A percentile compares a stretch with the other conserved stretches of the same genome.
phyloP scores from a whole-genome alignment of 37 sponge, comb jelly and placozoan species.

The Beroe forskalii region DNA sequence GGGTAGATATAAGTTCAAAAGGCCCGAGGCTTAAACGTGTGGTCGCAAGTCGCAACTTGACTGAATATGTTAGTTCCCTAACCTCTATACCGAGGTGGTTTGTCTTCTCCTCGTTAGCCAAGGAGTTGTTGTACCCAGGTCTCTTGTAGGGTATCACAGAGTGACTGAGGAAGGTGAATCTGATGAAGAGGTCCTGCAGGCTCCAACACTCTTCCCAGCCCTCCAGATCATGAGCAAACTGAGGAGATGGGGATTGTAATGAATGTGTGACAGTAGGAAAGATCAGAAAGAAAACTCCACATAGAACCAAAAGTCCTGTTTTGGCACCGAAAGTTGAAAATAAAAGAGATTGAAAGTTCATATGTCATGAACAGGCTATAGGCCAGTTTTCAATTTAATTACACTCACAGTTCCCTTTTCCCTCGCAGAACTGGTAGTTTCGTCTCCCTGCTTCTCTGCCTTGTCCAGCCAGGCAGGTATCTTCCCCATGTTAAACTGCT shows the following conservation, averaged over 20 bases:
- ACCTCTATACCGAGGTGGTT: constrained; percentile 34
- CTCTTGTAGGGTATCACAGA: constrained; percentile 29
- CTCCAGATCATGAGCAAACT: constrained; percentile 49
- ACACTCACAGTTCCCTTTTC: constrained; percentile 16
- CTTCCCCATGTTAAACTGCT: constrained; percentile 48
- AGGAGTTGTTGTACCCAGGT: not conserved
- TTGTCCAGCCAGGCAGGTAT: constrained; percentile 2
- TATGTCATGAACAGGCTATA: no score
- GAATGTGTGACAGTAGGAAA: not conserved
- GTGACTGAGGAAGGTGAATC: constrained; percentile 18
- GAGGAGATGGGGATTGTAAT: not conserved
- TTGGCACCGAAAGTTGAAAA: no score
- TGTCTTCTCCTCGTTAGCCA: constrained; percentile 24
- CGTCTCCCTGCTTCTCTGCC: not conserved
- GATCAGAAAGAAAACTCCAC: not conserved
- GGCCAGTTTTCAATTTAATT: no score
- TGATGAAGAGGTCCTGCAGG: constrained; percentile 39
- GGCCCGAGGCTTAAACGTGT: no score
- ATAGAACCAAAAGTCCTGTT: no score
- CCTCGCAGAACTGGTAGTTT: not conserved
- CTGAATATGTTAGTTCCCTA: no score
- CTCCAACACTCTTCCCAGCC: constrained; percentile 64
- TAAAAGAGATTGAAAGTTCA: no score
- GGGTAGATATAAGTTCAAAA: no score
- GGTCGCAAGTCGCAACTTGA: no score